phyloP scores from a whole-genome alignment of 2,888 invertebrate genomes.

The Rhyacophila evoluta region DNA sequence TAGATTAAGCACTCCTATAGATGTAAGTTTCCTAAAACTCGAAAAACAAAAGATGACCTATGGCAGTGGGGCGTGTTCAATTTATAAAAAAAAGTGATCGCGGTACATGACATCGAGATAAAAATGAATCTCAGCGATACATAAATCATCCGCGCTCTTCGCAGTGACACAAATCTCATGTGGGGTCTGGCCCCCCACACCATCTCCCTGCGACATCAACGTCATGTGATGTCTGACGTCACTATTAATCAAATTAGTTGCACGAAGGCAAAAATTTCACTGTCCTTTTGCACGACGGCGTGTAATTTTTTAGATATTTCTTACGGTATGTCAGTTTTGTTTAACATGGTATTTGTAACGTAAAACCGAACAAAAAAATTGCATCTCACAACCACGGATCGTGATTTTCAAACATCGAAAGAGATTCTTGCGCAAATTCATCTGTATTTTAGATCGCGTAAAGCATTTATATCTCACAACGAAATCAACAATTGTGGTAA shows the following conservation, averaged over 20 bases:
- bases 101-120: constrained; percentile 43
- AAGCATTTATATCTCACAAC: no score
- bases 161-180: constrained; percentile 36
- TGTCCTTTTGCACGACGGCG: constrained; percentile 1
- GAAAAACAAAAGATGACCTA: constrained; percentile 44
- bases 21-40: background rate
- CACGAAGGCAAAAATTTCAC: constrained; percentile 17
- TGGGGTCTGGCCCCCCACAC: background rate
- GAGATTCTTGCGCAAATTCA: no score
- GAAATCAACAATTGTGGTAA: no score
- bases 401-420: no score
- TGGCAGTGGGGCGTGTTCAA: constrained; percentile 36
- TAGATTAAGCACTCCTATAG: background rate
- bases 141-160: constrained; percentile 49
- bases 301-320: background rate
- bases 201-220: background rate
- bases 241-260: constrained; percentile 24
- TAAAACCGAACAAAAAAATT: background rate
- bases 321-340: constrained; percentile 9
- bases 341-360: background rate
- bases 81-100: constrained; percentile 48
- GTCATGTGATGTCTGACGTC: constrained; percentile 26
- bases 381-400: background rate
- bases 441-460: no score
- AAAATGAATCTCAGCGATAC: constrained; percentile 50